Percentiles rank a stretch among this genome's conserved stretches.
phyloP scores from a whole-genome alignment of 2,888 invertebrate species.

The Abrostola tripartita region DNA sequence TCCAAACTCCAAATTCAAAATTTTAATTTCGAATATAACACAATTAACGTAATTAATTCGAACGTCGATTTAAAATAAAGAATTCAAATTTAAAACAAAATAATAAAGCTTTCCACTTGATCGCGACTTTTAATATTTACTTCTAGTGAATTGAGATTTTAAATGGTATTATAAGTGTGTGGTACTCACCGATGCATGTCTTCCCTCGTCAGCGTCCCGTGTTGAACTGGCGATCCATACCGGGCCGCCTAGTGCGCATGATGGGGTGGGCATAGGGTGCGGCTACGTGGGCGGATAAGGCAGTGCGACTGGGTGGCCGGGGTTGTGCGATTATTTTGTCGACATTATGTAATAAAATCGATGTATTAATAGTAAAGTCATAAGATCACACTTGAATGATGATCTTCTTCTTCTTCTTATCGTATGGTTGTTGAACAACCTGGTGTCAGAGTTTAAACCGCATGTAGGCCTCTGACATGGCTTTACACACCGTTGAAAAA shows the following conservation, averaged over 20 bases:
- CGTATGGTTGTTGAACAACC: too few relatives aligned
- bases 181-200: conserved; percentile 70
- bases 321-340: conserved; percentile 21
- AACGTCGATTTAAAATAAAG: neutral
- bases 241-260: conserved; percentile 74
- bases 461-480: too few relatives aligned
- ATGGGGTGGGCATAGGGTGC: conserved; percentile 60
- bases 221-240: conserved; percentile 71
- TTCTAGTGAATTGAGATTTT: neutral
- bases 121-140: neutral
- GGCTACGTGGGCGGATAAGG: conserved; percentile 46
- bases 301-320: conserved; percentile 25
- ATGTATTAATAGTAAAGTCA: too few relatives aligned
- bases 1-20: neutral
- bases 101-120: neutral
- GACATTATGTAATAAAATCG: neutral
- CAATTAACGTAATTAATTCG: too few relatives aligned
- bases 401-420: too few relatives aligned
- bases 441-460: too few relatives aligned
- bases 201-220: conserved; percentile 44
- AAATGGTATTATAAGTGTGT: neutral
- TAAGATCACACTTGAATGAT: too few relatives aligned
- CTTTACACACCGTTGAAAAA: too few relatives aligned
- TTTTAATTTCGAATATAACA: neutral
- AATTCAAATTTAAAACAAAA: neutral